Conservation (phyloP, 2,888 invertebrate species). For the Encarsia formosa region DNA sequence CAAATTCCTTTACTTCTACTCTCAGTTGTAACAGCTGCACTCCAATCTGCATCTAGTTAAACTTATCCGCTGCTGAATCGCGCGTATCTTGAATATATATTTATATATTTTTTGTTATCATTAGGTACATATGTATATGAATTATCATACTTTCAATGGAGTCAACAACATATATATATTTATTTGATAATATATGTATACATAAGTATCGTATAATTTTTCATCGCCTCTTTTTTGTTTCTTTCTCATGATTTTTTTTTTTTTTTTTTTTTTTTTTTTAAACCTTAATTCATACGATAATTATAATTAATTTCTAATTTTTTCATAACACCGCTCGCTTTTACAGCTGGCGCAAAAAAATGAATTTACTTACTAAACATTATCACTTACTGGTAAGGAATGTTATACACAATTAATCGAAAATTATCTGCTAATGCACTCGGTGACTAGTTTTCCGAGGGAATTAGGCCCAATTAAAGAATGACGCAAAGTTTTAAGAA, state of each 20-base stretch:
- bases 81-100: constrained; percentile 29
- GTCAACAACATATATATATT: constrained; percentile 50
- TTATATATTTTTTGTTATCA: constrained; percentile 31
- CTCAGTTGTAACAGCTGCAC: neutral
- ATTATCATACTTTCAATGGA: constrained; percentile 52
- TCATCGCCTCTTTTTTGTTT: constrained; percentile 32
- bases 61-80: constrained; percentile 21
- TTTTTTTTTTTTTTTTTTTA: constrained; percentile 9
- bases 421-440: constrained; percentile 15
- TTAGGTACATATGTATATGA: constrained; percentile 40
- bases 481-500: neutral
- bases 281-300: constrained; percentile 16
- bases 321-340: constrained; percentile 5
- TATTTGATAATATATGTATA: constrained; percentile 46
- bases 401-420: constrained; percentile 13
- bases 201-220: constrained; percentile 46
- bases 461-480: constrained; percentile 21
- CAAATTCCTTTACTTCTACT: constrained; percentile 36
- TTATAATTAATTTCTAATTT: constrained; percentile 14
- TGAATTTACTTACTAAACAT: neutral
- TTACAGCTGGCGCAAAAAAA: neutral
- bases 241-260: constrained; percentile 15
- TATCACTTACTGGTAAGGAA: constrained; percentile 16
- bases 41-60: constrained; percentile 5
- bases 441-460: constrained; percentile 11